phyloP scores from a whole-genome alignment of 2,797 vertebrate species.

The Sebastes trivittatus region DNA sequence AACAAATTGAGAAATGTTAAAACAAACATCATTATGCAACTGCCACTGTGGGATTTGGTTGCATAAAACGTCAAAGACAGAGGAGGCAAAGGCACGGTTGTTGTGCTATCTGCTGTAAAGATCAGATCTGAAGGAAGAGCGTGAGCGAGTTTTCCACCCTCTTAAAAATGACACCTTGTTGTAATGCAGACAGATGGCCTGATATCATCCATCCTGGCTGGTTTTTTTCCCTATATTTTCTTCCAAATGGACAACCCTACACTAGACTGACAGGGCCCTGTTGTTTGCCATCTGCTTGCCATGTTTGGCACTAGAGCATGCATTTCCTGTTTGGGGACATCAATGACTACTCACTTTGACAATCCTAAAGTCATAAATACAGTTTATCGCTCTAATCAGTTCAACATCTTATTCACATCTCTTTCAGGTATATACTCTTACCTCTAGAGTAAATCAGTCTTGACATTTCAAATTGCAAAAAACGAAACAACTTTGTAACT shows the following conservation, averaged over 20 bases:
- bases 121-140: conserved; percentile 45
- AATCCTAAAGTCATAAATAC: conserved; percentile 5
- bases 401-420: conserved; percentile 2
- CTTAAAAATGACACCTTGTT: conserved; percentile 63
- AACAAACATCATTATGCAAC: conserved; percentile 56
- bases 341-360: conserved; percentile 45
- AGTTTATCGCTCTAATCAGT: conserved; percentile 12
- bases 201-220: conserved; percentile 55
- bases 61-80: conserved; percentile 56
- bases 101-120: conserved; percentile 28
- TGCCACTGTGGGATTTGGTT: conserved; percentile 46
- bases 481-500: neutral
- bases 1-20: conserved; percentile 20
- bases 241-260: conserved; percentile 52
- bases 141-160: conserved; percentile 54
- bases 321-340: conserved; percentile 55
- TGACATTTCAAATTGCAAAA: conserved; percentile 17
- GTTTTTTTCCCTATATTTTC: conserved; percentile 33
- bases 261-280: conserved; percentile 65
- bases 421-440: neutral
- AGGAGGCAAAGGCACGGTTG: conserved; percentile 47
- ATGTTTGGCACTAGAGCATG: conserved; percentile 51
- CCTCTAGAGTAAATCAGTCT: neutral
- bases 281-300: conserved; percentile 76
- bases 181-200: conserved; percentile 73